These are phyloP conservation scores for Syngnathus floridae DNA, from an alignment of 2,113 vertebrate species.

Conservation along the genomic window DNA sequence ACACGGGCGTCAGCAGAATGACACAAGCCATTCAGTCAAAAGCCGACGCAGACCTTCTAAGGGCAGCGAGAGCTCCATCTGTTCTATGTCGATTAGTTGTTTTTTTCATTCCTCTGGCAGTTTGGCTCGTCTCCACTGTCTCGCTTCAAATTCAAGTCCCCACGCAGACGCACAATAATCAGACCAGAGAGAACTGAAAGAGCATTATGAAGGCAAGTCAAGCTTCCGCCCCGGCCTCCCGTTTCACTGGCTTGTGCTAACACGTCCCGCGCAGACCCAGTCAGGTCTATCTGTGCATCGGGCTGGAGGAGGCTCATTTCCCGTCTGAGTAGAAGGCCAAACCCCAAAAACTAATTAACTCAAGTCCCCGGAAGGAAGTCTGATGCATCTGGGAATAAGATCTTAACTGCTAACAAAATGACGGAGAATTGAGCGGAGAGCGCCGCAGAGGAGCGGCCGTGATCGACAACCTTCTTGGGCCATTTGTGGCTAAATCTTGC, in stretches of 20 bases:
- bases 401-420: neutral
- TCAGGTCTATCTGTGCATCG: slow-evolving; percentile 45
- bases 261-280: slow-evolving; percentile 44
- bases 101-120: slow-evolving; percentile 5
- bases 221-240: slow-evolving; percentile 20
- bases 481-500: neutral
- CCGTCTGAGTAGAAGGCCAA: slow-evolving; percentile 43
- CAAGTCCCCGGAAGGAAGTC: slow-evolving; percentile 11
- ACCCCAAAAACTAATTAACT: slow-evolving; percentile 41
- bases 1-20: no score
- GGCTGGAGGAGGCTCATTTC: slow-evolving; percentile 39
- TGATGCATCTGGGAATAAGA: neutral
- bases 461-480: neutral
- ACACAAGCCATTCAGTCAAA: no score
- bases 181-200: slow-evolving; percentile 42
- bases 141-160: neutral
- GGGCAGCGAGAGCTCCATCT: slow-evolving; percentile 22
- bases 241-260: slow-evolving; percentile 35
- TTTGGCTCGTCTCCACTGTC: slow-evolving; percentile 1
- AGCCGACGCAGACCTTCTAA: slow-evolving; percentile 10
- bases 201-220: slow-evolving; percentile 59
- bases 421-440: neutral
- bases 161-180: slow-evolving; percentile 25
- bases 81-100: slow-evolving; percentile 29
- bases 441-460: neutral